phyloP scores from a whole-genome alignment of 2,113 vertebrate genomes.

The Chaetodon auriga region DNA sequence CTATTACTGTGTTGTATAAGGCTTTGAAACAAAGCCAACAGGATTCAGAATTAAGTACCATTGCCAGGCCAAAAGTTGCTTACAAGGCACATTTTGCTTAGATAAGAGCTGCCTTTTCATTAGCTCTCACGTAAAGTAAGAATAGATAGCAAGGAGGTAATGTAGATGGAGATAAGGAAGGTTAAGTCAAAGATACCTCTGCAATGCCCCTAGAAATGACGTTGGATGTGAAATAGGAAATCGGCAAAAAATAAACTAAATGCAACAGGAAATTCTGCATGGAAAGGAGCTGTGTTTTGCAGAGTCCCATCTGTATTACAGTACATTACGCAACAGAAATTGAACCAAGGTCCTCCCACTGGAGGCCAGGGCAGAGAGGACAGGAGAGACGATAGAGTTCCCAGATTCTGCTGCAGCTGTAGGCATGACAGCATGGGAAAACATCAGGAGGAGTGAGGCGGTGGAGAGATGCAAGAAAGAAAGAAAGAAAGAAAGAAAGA shows the following conservation, averaged over 20 bases:
- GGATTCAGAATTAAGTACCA: conserved; percentile 51
- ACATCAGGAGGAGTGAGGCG: background rate
- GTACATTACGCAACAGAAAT: conserved; percentile 27
- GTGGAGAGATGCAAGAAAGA: background rate
- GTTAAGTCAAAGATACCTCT: conserved; percentile 18
- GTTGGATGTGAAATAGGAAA: conserved; percentile 8
- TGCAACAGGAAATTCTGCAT: background rate
- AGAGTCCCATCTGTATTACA: conserved; percentile 6
- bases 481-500: background rate
- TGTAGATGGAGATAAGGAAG: conserved; percentile 27
- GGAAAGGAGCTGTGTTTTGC: background rate
- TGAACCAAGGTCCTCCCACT: conserved; percentile 11
- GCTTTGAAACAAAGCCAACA: conserved; percentile 58
- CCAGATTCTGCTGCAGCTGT: conserved; percentile 67
- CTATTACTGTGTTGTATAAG: conserved; percentile 73
- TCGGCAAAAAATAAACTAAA: background rate
- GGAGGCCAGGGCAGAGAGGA: conserved; percentile 5
- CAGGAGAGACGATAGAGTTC: conserved; percentile 37
- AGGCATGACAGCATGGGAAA: conserved; percentile 65
- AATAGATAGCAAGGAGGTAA: conserved; percentile 31
- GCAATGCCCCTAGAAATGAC: conserved; percentile 9
- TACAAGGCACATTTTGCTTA: conserved; percentile 48
- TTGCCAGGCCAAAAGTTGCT: conserved; percentile 62
- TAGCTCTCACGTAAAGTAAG: conserved; percentile 37
- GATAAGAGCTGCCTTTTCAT: conserved; percentile 56